phyloP scores from a whole-genome alignment of 2,888 invertebrate genomes.

The Cylloceria caligata region DNA sequence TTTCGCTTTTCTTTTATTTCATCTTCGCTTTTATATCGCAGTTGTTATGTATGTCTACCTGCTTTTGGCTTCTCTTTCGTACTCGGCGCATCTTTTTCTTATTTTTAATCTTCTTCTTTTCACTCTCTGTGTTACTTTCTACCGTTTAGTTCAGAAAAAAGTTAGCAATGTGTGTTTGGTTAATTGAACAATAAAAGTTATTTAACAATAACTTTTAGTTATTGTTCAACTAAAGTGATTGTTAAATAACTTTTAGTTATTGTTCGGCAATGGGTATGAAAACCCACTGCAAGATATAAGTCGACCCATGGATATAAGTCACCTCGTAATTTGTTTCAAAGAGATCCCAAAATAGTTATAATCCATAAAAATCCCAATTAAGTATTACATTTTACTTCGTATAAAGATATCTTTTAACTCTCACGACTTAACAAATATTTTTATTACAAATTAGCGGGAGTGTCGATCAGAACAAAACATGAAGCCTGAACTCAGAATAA shows the following conservation, averaged over 20 bases:
- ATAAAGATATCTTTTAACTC: too few species aligned
- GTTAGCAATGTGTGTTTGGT: conserved; percentile 64
- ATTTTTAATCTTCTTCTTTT: conserved; percentile 13
- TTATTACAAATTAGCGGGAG: background rate
- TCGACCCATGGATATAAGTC: too few species aligned
- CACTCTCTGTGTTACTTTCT: conserved; percentile 22
- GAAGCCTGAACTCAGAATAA: background rate
- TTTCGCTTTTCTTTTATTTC: conserved; percentile 63
- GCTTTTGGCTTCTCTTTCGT: conserved; percentile 53
- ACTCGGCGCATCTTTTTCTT: conserved; percentile 22
- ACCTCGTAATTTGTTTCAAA: background rate
- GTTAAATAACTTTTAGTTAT: too few species aligned
- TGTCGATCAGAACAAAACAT: background rate
- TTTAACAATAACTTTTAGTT: too few species aligned
- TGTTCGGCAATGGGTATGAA: conserved; percentile 30
- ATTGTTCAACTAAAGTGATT: too few species aligned
- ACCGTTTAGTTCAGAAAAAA: conserved; percentile 43
- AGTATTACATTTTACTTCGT: background rate
- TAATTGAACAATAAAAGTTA: conserved; percentile 74
- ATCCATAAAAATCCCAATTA: background rate
- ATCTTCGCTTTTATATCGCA: conserved; percentile 44
- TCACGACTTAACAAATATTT: background rate
- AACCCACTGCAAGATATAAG: too few species aligned
- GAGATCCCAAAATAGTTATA: background rate
- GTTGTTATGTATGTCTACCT: conserved; percentile 32